These are phyloP conservation scores for Scopus umbretta DNA, from an alignment of 2,113 vertebrate species.

Conservation along the genomic window DNA sequence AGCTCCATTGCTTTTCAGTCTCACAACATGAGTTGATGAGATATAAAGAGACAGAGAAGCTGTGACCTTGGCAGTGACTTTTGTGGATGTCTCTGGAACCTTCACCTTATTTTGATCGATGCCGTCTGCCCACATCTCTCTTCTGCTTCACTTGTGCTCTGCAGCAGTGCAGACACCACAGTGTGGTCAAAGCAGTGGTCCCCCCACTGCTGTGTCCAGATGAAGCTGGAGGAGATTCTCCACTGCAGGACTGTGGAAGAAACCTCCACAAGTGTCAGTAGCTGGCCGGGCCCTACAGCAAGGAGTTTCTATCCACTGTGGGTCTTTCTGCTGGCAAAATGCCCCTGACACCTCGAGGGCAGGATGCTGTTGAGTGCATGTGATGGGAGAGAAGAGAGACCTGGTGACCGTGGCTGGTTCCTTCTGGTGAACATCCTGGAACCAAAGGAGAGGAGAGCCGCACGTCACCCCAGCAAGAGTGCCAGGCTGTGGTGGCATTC, in stretches of 20 bases:
- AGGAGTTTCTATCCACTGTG: neutral
- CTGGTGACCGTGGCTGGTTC: neutral
- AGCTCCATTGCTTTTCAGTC: neutral
- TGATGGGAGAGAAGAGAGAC: neutral
- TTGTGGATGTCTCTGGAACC: neutral
- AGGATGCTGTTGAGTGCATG: neutral
- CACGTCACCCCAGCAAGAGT: accelerated
- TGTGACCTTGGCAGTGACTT: neutral
- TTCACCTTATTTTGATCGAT: accelerated
- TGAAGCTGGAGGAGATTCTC: neutral
- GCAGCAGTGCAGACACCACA: neutral
- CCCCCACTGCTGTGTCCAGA: neutral
- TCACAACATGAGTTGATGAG: neutral
- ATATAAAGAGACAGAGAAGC: neutral
- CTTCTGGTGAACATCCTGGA: neutral
- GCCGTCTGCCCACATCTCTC: neutral
- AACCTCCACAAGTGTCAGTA: neutral
- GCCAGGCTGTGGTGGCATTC: neutral
- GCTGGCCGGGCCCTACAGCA: neutral
- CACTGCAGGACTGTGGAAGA: neutral
- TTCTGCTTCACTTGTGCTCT: neutral
- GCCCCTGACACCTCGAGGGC: accelerated
- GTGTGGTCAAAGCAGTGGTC: neutral
- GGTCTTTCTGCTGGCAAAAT: neutral
- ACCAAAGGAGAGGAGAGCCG: neutral